phyloP scores from a whole-genome alignment of 2,113 vertebrate genomes.

The Eulacestoma nigropectus region DNA sequence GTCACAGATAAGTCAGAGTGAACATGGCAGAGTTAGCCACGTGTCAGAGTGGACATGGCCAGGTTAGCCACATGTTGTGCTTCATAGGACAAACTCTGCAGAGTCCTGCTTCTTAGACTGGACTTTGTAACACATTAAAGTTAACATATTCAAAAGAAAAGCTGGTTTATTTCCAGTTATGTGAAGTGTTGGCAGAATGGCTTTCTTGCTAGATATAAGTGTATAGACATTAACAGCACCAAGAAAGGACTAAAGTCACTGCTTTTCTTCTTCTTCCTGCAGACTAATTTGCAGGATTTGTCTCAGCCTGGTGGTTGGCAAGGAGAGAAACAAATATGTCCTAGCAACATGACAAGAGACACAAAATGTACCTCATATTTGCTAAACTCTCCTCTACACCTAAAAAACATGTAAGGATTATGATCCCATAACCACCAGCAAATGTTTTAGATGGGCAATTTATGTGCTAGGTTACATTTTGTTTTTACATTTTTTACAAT shows the following conservation, averaged over 20 bases:
- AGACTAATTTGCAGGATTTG: neutral
- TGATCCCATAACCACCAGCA: neutral
- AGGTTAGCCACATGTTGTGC: neutral
- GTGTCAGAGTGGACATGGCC: neutral
- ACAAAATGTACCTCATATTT: neutral
- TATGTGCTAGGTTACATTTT: neutral
- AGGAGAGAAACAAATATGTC: neutral
- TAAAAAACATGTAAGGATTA: neutral
- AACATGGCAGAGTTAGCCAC: neutral
- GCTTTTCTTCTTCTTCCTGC: neutral
- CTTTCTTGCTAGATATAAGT: neutral
- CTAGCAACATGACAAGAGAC: neutral
- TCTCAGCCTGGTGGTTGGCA: neutral
- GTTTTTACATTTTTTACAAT: slow-evolving; percentile 12
- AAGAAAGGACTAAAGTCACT: neutral
- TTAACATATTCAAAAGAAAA: neutral
- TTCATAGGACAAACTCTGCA: neutral
- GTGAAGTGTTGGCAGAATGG: neutral
- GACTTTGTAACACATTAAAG: neutral
- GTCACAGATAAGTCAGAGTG: neutral
- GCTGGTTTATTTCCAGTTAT: neutral
- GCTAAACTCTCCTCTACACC: neutral
- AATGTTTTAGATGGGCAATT: neutral
- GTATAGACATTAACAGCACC: neutral
- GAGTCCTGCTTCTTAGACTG: neutral